Base-by-base conservation (phyloP, 1,140 invertebrate species). In the Delia radicum region DNA sequence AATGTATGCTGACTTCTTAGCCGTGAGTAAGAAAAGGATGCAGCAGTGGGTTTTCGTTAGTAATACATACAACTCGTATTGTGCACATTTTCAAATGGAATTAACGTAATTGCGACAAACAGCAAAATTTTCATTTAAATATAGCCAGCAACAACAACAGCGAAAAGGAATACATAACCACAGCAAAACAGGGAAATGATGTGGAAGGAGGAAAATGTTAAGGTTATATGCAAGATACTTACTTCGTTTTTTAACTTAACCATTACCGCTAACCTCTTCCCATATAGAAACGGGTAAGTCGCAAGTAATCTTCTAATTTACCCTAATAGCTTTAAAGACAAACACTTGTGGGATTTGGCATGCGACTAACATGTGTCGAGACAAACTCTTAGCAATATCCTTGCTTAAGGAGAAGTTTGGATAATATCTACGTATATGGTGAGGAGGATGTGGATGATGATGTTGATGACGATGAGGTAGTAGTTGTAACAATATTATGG, bases 301-400 rank as follows among this genome's bases (percentile, higher is more conserved):
- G 65, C 65, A 31, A 69, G 65, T 69, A 69, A 69, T 69, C 65
- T 69, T 69, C 65, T 69, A 69, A 69, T 69, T 69, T 69, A 69
- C 29, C 29, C 65, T 69, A 69, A 69, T 69, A 69, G 65, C 65
- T 69, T 69, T 33, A 69, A 69, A 69, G 65, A 69, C 65, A 69
- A 69, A 69, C 65, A 69, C 65, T 69, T 69, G 65, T 69, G 65
- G 65, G 65, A 69, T 69, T 69, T 69, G 65, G 65, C 65, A 69
- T n/a, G 29, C 31, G 65, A 69, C 65, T 21, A 69, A 69, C 65
- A 69, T 69, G 65, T 69, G 65, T 69, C 65, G 65, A 33, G 65
- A 69, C 65, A 69, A 69, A 33, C 29, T 21, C n/a, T n/a, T n/a
- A n/a, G n/a, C n/a, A n/a, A n/a, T n/a, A n/a, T n/a, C n/a, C n/a